Evolutionary conservation across 2,797 vertebrate genomes (phyloP).

Genomic region (Delichon dasypus): DNA sequence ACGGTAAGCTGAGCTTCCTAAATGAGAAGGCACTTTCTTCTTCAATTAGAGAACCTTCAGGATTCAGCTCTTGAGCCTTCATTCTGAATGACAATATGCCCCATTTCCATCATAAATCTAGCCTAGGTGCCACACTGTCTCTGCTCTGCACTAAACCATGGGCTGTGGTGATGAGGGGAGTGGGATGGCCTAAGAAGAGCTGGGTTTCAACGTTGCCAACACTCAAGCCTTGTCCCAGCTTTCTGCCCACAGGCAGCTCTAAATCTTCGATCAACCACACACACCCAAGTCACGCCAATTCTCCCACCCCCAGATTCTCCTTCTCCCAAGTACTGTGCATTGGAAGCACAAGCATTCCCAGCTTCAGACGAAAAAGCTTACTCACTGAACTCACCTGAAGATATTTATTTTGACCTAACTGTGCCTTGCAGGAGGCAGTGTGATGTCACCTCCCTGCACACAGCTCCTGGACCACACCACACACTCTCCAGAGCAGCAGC

Average conservation of each 20-base stretch:
- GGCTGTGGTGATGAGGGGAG: not conserved
- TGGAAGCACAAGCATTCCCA: not conserved
- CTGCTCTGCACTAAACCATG: not conserved
- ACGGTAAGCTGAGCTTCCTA: constrained; percentile 38
- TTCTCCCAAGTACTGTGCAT: not conserved
- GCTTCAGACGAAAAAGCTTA: not conserved
- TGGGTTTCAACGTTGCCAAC: not conserved
- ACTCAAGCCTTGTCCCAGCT: not conserved
- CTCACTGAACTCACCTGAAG: not conserved
- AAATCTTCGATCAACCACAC: not conserved
- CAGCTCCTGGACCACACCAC: not conserved
- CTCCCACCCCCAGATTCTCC: not conserved
- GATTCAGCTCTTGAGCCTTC: not conserved
- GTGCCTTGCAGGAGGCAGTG: not conserved
- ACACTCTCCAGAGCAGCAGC: not conserved
- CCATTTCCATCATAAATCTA: not conserved
- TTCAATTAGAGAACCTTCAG: not conserved
- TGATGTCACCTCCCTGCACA: not conserved
- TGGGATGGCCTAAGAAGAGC: not conserved
- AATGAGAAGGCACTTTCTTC: not conserved
- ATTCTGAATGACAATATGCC: not conserved
- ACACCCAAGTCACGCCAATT: not conserved
- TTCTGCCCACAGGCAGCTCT: not conserved
- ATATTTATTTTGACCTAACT: not conserved
- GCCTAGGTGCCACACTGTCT: not conserved